Evolutionary conservation across 2,797 vertebrate species (phyloP).

Genomic region (Tadarida brasiliensis): DNA sequence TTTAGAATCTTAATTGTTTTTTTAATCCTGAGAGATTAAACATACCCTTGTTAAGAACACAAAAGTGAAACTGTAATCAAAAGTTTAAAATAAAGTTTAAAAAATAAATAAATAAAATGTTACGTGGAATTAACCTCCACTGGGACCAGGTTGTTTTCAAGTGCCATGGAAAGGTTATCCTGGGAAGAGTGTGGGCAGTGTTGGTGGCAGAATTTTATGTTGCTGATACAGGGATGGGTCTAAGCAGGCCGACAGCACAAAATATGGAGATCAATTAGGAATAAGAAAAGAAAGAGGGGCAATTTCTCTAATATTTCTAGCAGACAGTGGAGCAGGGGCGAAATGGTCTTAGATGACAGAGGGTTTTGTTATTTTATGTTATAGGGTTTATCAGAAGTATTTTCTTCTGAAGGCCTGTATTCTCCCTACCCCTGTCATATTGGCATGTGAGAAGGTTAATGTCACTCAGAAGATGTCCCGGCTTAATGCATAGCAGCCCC

Average conservation of each 20-base stretch:
- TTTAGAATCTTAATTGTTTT: too few relatives aligned
- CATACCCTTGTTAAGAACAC: too few relatives aligned
- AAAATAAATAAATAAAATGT: too few relatives aligned
- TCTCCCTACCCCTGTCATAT: not conserved
- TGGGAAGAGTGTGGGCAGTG: not conserved
- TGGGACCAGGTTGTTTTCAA: not conserved
- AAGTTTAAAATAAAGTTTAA: too few relatives aligned
- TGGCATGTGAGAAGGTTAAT: not conserved
- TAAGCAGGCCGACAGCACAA: not conserved
- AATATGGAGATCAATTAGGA: not conserved
- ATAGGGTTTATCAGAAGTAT: not conserved
- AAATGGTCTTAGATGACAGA: not conserved
- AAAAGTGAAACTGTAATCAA: too few relatives aligned
- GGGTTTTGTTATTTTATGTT: not conserved
- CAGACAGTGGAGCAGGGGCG: too few relatives aligned
- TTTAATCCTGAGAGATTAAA: too few relatives aligned
- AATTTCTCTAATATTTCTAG: not conserved
- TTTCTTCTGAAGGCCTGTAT: not conserved
- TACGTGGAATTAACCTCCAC: not conserved
- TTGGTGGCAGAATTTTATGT: not conserved
- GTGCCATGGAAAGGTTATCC: not conserved
- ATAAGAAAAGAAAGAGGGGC: not conserved
- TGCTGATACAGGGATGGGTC: not conserved
- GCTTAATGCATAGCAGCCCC: not conserved
- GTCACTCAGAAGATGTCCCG: not conserved